Conservation (phyloP, 2,888 invertebrate species). For the Stenoptilia bipunctidactyla region DNA sequence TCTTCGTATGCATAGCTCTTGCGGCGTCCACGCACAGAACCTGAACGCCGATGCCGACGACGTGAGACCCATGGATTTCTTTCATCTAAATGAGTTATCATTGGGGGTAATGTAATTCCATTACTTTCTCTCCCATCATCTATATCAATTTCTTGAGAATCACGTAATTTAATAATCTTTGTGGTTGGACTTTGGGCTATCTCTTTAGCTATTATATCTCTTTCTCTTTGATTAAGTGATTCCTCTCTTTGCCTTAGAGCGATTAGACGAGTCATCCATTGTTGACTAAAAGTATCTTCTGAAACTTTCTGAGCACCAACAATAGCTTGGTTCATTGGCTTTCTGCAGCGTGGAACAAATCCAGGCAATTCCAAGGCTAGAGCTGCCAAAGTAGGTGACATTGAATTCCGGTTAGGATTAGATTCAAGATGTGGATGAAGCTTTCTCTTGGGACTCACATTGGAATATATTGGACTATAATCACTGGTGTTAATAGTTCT, state of each 20-base stretch:
- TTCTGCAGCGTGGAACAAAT: conserved; percentile 51
- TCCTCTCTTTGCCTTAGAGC: conserved; percentile 64
- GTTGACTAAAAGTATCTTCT: conserved; percentile 64
- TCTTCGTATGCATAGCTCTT: conserved; percentile 63
- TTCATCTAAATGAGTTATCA: conserved; percentile 23
- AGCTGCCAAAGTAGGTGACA: conserved; percentile 59
- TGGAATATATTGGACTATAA: conserved; percentile 52
- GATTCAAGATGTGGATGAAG: conserved; percentile 19
- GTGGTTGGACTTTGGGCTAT: conserved; percentile 46
- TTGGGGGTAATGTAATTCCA: conserved; percentile 52
- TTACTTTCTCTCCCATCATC: conserved; percentile 26
- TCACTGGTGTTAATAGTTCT: conserved; percentile 27
- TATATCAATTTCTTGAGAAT: conserved; percentile 19
- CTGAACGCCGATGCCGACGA: conserved; percentile 33
- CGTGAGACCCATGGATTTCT: conserved; percentile 26
- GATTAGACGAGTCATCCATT: conserved; percentile 70
- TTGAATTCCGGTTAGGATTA: conserved; percentile 22
- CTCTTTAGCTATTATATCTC: conserved; percentile 52
- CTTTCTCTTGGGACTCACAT: conserved; percentile 34
- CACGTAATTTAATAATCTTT: conserved; percentile 32
- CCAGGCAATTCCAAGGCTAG: conserved; percentile 60
- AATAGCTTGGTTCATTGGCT: conserved; percentile 33
- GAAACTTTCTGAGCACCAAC: conserved; percentile 60
- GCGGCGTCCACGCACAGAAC: conserved; percentile 36
- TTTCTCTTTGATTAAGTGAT: conserved; percentile 61